These are phyloP conservation scores for Automeris io DNA, from an alignment of 2,888 invertebrate genomes.

Conservation along the genomic window DNA sequence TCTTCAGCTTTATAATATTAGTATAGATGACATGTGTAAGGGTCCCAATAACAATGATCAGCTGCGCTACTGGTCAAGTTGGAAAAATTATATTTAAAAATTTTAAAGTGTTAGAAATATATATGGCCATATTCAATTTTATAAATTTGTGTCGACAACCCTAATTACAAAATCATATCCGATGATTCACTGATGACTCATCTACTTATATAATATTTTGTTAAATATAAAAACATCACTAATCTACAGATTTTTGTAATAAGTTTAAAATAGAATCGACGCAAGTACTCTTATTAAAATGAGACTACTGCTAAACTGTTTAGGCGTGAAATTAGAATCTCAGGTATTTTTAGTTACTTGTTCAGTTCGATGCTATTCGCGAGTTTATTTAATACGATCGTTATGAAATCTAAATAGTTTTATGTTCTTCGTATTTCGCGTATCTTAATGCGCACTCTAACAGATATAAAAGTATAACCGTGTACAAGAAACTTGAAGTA, in stretches of 20 bases:
- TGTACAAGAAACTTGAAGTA: no score
- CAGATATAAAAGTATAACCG: no score
- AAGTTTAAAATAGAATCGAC: conserved; percentile 8
- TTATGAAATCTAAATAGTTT: neutral
- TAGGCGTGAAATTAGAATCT: conserved; percentile 2
- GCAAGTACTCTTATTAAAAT: conserved; percentile 4
- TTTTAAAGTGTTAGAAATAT: neutral
- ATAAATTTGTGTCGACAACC: conserved; percentile 2
- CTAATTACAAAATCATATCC: conserved; percentile 2
- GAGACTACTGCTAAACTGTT: conserved; percentile 4
- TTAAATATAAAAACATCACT: conserved; percentile 1
- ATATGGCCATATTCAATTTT: neutral
- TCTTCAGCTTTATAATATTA: no score
- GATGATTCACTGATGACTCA: conserved; percentile 3
- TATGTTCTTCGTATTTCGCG: neutral
- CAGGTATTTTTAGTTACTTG: conserved; percentile 3
- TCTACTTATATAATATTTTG: neutral
- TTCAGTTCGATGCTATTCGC: neutral
- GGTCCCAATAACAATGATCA: no score
- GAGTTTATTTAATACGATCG: neutral
- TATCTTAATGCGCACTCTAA: no score
- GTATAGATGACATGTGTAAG: no score
- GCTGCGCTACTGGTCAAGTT: no score
- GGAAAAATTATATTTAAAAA: no score
- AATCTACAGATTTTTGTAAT: conserved; percentile 2